Conservation (phyloP, 1,140 invertebrate species). For the Oryctes rhinoceros region DNA sequence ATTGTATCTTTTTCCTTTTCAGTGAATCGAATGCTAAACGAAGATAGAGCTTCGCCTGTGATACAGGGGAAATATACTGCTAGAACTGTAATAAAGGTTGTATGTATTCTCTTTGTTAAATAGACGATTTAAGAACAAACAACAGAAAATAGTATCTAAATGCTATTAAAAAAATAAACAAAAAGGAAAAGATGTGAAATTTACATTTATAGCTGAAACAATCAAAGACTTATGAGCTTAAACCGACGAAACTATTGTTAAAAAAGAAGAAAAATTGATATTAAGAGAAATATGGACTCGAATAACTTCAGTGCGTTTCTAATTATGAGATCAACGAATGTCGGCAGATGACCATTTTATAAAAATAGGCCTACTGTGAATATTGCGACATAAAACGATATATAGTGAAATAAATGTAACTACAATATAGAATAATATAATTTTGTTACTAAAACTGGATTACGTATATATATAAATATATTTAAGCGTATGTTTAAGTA, state of each 20-base stretch:
- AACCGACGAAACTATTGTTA: background rate
- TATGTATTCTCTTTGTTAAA: background rate
- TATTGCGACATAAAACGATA: background rate
- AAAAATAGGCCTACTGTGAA: slow-evolving; percentile 38
- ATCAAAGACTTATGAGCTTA: slow-evolving; percentile 47
- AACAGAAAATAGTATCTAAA: background rate
- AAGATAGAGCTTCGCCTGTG: slow-evolving; percentile 42
- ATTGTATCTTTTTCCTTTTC: background rate
- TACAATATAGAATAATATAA: slow-evolving; percentile 28
- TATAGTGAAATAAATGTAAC: slow-evolving; percentile 29
- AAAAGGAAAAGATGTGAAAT: slow-evolving; percentile 38
- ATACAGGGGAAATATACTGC: slow-evolving; percentile 45
- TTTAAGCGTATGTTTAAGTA: background rate
- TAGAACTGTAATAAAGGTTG: slow-evolving; percentile 16
- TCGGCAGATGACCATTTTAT: slow-evolving; percentile 14
- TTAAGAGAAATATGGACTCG: background rate
- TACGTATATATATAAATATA: background rate
- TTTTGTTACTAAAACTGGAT: slow-evolving; percentile 35
- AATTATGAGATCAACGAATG: slow-evolving; percentile 30
- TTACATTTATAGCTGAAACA: slow-evolving; percentile 44
- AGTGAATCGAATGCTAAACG: background rate
- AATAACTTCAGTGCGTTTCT: background rate
- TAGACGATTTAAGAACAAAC: background rate
- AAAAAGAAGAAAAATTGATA: background rate
- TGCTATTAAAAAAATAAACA: background rate